A percentile compares a stretch with the other conserved stretches of the same genome.
Evolutionary conservation across 2,797 vertebrate species (phyloP).

Genomic region (Loris lydekkerianus): DNA sequence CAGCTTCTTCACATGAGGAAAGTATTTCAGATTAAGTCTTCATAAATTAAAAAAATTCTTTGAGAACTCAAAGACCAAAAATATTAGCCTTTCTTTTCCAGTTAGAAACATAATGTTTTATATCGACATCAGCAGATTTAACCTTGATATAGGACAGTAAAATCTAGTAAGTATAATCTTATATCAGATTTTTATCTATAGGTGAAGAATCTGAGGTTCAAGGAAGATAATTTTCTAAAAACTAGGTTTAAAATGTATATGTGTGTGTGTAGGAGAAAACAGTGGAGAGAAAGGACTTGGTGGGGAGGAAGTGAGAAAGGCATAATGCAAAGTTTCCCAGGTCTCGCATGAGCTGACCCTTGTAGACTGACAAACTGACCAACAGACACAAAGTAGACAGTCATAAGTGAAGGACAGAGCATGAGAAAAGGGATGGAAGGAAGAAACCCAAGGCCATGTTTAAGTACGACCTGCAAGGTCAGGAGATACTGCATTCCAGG

Average conservation of each 20-base stretch:
- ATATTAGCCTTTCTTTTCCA: not conserved
- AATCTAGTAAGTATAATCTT: constrained; percentile 37
- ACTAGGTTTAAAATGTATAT: not conserved
- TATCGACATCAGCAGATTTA: not conserved
- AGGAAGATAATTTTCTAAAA: not conserved
- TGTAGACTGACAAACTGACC: not conserved
- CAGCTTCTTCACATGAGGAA: not conserved
- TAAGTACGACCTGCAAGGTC: not conserved
- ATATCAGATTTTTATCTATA: constrained; percentile 44
- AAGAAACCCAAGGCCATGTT: not conserved
- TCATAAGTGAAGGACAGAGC: not conserved
- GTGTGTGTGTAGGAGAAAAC: not conserved
- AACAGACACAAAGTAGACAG: not conserved
- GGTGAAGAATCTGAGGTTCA: not conserved
- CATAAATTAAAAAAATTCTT: constrained; percentile 20
- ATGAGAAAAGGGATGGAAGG: not conserved
- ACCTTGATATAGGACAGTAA: constrained; percentile 25
- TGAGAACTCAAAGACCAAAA: not conserved
- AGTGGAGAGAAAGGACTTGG: not conserved
- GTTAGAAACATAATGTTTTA: not conserved
- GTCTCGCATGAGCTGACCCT: not conserved
- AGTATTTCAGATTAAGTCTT: constrained; percentile 50
- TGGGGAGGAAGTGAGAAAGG: not conserved
- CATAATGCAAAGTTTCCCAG: not conserved
- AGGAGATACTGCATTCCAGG: not conserved